A percentile compares a stretch with the other conserved stretches of the same genome.
These are phyloP conservation scores for Ptiloglossa arizonensis DNA, from an alignment of 1,140 invertebrate species.

Conservation along the genomic window DNA sequence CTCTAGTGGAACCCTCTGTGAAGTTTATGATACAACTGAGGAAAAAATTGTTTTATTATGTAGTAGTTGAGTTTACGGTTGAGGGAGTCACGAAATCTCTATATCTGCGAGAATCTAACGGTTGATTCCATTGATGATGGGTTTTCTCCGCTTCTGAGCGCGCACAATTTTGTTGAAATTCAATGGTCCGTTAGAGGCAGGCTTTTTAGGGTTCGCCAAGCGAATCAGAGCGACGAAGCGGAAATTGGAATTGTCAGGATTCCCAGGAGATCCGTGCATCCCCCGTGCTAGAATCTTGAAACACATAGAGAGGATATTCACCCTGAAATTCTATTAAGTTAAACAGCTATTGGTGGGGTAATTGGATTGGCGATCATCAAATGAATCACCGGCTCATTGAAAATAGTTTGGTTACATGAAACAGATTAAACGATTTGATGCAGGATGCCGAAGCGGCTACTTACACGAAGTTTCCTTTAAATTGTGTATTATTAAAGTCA, in stretches of 20 bases:
- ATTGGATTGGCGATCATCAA: conserved; percentile 20
- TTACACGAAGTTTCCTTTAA: background rate
- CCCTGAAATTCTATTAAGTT: conserved; percentile 18
- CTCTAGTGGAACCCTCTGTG: background rate
- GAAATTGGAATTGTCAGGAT: conserved; percentile 48
- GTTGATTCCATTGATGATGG: conserved; percentile 24
- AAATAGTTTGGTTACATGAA: conserved; percentile 13
- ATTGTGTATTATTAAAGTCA: background rate
- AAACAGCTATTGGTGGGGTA: background rate
- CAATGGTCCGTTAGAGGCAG: conserved; percentile 28
- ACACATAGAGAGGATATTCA: conserved; percentile 1
- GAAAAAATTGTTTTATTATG: conserved; percentile 3
- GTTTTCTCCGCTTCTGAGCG: background rate
- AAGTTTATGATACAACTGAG: background rate
- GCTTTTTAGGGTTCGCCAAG: conserved; percentile 30
- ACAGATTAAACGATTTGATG: background rate
- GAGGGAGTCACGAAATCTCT: conserved; percentile 9
- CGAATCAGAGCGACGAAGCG: conserved; percentile 54
- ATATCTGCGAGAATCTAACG: conserved; percentile 52
- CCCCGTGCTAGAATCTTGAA: background rate
- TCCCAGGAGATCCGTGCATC: background rate
- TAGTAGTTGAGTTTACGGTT: conserved; percentile 10
- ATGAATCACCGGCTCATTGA: background rate
- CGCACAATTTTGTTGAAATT: conserved; percentile 50
- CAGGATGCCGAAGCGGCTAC: background rate